Conservation (phyloP, 2,888 invertebrate genomes). For the Drosophila mimetica region DNA sequence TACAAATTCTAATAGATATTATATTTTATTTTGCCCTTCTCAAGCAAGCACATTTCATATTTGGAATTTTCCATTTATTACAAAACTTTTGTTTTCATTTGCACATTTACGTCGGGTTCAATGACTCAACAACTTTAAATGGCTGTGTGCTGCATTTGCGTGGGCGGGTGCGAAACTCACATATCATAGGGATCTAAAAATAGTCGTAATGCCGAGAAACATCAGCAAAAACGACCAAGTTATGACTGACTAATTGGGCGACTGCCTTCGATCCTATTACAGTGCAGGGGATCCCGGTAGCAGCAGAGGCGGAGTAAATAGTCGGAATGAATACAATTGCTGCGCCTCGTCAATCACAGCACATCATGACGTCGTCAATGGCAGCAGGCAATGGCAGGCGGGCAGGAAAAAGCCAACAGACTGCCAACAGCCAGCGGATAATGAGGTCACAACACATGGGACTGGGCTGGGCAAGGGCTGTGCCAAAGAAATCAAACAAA, state of each 20-base stretch:
- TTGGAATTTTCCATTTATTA: neutral
- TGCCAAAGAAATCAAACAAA: conserved; percentile 32
- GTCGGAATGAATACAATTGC: conserved; percentile 22
- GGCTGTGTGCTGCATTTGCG: conserved; percentile 12
- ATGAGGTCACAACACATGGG: conserved; percentile 54
- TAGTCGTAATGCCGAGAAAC: conserved; percentile 28
- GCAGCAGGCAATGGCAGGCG: conserved; percentile 41
- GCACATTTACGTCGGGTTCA: conserved; percentile 48
- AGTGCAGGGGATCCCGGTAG: conserved; percentile 6
- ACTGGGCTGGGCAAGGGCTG: conserved; percentile 49
- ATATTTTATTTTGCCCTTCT: too few species aligned
- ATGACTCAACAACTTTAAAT: conserved; percentile 51
- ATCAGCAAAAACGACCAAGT: conserved; percentile 4
- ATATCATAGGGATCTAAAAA: conserved; percentile 35
- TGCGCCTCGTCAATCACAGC: conserved; percentile 61
- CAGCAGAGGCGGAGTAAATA: conserved; percentile 8
- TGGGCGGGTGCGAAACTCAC: conserved; percentile 5
- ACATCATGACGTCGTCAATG: conserved; percentile 57
- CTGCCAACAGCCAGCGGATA: conserved; percentile 30
- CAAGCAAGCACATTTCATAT: too few species aligned
- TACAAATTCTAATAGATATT: too few species aligned
- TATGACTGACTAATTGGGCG: conserved; percentile 41
- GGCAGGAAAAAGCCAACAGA: conserved; percentile 32
- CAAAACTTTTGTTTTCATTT: conserved; percentile 48
- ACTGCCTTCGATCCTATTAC: conserved; percentile 62